Evolutionary conservation across 1,140 invertebrate species (phyloP).

Genomic region (Drosophila mayri): DNA sequence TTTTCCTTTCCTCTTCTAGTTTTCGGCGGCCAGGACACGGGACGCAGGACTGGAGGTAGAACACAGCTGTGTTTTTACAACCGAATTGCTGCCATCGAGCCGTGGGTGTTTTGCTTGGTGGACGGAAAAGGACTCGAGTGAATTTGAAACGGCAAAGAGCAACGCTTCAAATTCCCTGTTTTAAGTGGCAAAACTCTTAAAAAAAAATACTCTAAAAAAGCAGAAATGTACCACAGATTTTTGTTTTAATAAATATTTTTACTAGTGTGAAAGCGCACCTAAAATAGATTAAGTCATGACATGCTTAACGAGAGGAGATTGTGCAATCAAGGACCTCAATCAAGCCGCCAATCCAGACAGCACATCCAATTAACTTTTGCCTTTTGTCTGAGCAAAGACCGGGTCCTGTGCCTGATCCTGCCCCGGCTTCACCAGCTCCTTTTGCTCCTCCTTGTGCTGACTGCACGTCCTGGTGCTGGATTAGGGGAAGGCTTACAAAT

Average conservation of each 20-base stretch:
- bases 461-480: constrained; percentile 38
- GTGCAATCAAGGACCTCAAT: constrained; percentile 25
- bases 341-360: constrained; percentile 20
- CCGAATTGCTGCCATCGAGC: constrained; percentile 40
- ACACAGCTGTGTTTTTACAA: constrained; percentile 52
- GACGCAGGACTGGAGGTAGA: neutral
- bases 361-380: constrained; percentile 30
- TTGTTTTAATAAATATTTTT: constrained; percentile 4
- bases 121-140: constrained; percentile 6
- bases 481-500: constrained; percentile 63
- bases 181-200: too few species aligned
- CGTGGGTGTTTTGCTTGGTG: constrained; percentile 43
- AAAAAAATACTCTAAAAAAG: neutral
- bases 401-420: constrained; percentile 21
- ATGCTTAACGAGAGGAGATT: constrained; percentile 18
- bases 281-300: constrained; percentile 17
- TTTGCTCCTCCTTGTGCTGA: constrained; percentile 8
- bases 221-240: neutral
- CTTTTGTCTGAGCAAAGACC: constrained; percentile 20
- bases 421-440: constrained; percentile 4
- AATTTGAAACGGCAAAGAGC: neutral
- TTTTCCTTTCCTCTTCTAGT: constrained; percentile 7
- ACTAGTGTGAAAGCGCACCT: neutral
- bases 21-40: neutral
- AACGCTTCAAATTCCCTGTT: neutral